Evolutionary conservation across 2,797 vertebrate species (phyloP), one percentile per base, ranked within the genome.

Genomic region (Malurus splendens): DNA sequence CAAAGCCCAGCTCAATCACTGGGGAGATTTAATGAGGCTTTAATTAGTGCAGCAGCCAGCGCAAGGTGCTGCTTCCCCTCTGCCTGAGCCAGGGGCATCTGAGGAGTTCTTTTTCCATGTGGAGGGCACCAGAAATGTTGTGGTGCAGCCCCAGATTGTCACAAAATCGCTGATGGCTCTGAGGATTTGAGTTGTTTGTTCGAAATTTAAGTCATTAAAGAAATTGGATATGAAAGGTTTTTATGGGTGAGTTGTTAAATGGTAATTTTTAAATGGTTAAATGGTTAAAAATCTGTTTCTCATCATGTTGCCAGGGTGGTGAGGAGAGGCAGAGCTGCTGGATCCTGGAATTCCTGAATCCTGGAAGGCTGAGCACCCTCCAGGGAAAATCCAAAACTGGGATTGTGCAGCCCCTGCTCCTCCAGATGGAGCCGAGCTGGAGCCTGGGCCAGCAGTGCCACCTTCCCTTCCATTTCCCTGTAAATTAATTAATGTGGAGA

Each of bases 1-100:
- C 88, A 95, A 94, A 96, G 84, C 84, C 86, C 79, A 2, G 73
- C 81, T 89, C 68, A 19, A 2, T 72, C 92, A 50, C 85, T 15
- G 74, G 90, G 95, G 95, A 78, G 90, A 84, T 44, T 97, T 96
- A 95, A 96, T 91, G 94, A 97, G 92, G 93, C 86, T 96, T 96
- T 96, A 96, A 88, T 93, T 57, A 61, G 92, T 54, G 95, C 93
- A 61, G 71, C 85, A 65, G 87, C 74, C 92, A 48, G 66, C 20
- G 78, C 87, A 36, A 91, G 90, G 87, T 72, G 77, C 95, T 86
- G 84, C 89, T 90, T 89, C 71, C 32, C 75, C 85, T 75, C 72
- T 87, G 79, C 92, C 90, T 71, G 47, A 14, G 41, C 57, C 50
- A 6, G 57, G 42, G 71, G 93, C 93, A 92, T 73, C 84, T 8